These are phyloP conservation scores for Amyelois transitella DNA, from an alignment of 1,140 invertebrate genomes.

Conservation along the genomic window DNA sequence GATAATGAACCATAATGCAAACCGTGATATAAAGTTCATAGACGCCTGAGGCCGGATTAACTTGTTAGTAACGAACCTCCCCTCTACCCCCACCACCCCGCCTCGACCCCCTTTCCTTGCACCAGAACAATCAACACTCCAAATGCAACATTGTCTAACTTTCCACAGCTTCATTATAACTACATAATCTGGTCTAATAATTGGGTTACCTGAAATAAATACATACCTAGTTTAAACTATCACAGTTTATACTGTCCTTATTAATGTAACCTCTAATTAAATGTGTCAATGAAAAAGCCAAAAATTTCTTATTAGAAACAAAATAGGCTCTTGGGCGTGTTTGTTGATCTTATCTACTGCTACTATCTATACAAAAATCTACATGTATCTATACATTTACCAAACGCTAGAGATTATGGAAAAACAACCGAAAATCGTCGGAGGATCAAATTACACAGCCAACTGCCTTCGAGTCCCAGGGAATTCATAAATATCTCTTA, in stretches of 20 bases:
- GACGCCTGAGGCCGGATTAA: slow-evolving; percentile 50
- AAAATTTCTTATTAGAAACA: too few species aligned
- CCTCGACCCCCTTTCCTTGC: background rate
- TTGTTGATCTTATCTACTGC: too few species aligned
- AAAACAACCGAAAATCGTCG: slow-evolving; percentile 22
- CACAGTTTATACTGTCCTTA: too few species aligned
- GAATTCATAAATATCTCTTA: slow-evolving; percentile 67
- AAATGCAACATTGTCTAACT: background rate
- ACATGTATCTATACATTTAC: too few species aligned
- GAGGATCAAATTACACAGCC: slow-evolving; percentile 58
- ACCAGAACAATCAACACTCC: background rate
- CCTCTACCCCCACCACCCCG: slow-evolving; percentile 5
- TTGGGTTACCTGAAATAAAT: too few species aligned
- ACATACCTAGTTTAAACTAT: too few species aligned
- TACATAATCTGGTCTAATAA: background rate
- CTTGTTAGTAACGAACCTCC: slow-evolving; percentile 47
- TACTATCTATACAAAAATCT: too few species aligned
- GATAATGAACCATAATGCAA: slow-evolving; percentile 64
- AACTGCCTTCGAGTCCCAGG: slow-evolving; percentile 44
- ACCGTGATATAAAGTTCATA: slow-evolving; percentile 59
- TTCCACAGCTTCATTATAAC: background rate
- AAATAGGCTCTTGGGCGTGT: too few species aligned
- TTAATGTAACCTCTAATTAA: too few species aligned
- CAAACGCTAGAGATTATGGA: too few species aligned
- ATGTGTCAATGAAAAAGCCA: too few species aligned